Evolutionary conservation across 2,888 invertebrate species (phyloP).

Genomic region (Auanema freiburgensis): DNA sequence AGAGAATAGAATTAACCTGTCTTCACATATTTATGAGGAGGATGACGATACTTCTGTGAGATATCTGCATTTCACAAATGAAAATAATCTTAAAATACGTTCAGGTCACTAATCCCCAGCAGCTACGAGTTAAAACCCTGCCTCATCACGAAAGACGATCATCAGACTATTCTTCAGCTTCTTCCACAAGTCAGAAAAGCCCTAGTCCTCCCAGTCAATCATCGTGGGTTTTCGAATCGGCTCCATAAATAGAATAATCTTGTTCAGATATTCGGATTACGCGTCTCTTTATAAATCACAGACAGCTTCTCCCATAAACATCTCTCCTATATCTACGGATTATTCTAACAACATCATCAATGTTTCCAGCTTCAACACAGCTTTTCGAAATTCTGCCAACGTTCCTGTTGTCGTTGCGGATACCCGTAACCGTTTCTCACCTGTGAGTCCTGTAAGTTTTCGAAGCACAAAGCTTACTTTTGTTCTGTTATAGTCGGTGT

Average conservation of each 20-base stretch:
- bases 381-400: constrained; percentile 9
- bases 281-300: constrained; percentile 21
- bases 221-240: constrained; percentile 1
- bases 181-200: constrained; percentile 15
- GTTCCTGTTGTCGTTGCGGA: constrained; percentile 13
- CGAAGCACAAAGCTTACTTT: too few species aligned
- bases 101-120: too few species aligned
- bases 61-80: too few species aligned
- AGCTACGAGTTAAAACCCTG: not conserved
- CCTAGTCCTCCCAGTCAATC: constrained; percentile 20
- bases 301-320: constrained; percentile 4
- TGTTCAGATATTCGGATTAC: constrained; percentile 21
- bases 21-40: too few species aligned
- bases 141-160: constrained; percentile 17
- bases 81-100: too few species aligned
- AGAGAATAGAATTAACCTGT: too few species aligned
- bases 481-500: not conserved
- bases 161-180: constrained; percentile 23
- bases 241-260: not conserved
- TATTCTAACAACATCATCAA: not conserved
- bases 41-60: too few species aligned
- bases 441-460: not conserved
- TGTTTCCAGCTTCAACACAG: constrained; percentile 10
- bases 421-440: constrained; percentile 11
- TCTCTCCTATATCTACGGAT: constrained; percentile 9